Conservation (phyloP, 1,140 invertebrate genomes). For the Piezodorus guildinii region DNA sequence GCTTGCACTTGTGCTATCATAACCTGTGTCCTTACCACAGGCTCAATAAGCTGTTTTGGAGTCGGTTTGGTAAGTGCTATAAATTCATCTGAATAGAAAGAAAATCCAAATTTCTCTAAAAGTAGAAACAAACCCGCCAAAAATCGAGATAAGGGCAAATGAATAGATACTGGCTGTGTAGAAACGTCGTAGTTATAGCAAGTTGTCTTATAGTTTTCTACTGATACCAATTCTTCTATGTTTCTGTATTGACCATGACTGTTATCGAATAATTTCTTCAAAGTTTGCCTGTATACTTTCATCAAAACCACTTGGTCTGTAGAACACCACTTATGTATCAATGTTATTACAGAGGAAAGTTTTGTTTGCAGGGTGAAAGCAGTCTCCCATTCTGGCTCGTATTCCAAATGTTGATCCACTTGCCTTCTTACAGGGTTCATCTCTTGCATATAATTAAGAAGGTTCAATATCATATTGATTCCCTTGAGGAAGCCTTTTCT, state of each 20-base stretch:
- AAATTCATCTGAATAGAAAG: slow-evolving; percentile 58
- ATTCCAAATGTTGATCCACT: slow-evolving; percentile 92
- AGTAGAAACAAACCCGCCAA: slow-evolving; percentile 74
- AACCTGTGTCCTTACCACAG: slow-evolving; percentile 45
- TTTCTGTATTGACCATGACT: slow-evolving; percentile 57
- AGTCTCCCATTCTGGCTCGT: slow-evolving; percentile 97
- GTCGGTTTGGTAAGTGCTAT: slow-evolving; percentile 46
- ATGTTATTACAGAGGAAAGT: slow-evolving; percentile 71
- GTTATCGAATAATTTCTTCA: slow-evolving; percentile 43
- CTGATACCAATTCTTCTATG: slow-evolving; percentile 41
- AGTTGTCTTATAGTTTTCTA: slow-evolving; percentile 40
- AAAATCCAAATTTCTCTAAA: slow-evolving; percentile 48
- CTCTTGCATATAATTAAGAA: slow-evolving; percentile 81
- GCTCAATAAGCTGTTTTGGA: slow-evolving; percentile 72
- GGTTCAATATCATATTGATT: slow-evolving; percentile 57
- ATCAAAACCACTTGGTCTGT: slow-evolving; percentile 66
- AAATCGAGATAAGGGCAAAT: slow-evolving; percentile 76
- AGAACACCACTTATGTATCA: slow-evolving; percentile 82
- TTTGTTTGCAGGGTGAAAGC: slow-evolving; percentile 94
- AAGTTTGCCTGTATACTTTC: slow-evolving; percentile 56
- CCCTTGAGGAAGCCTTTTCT: slow-evolving; percentile 77
- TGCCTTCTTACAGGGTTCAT: slow-evolving; percentile 79
- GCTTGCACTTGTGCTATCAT: slow-evolving; percentile 85
- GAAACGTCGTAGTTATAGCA: slow-evolving; percentile 54
- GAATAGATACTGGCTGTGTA: slow-evolving; percentile 65